These are phyloP conservation scores for Hymenopus coronatus DNA, from an alignment of 2,888 invertebrate species.

Conservation along the genomic window DNA sequence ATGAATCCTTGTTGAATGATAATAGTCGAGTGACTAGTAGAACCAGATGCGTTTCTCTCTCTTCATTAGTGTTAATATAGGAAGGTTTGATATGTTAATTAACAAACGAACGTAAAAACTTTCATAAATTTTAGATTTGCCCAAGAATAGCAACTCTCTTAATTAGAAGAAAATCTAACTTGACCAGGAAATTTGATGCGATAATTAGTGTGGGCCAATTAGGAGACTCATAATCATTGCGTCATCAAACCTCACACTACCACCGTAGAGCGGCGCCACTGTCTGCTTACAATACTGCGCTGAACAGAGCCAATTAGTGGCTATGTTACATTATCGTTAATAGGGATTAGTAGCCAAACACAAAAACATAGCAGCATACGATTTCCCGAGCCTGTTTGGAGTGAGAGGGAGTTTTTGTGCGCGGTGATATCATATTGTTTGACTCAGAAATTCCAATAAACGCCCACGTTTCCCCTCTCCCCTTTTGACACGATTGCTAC, in stretches of 20 bases:
- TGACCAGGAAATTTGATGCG: not conserved
- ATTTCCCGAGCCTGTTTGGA: no score
- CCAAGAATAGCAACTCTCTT: not conserved
- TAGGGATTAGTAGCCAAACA: not conserved
- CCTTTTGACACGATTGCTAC: not conserved
- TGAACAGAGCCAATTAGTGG: not conserved
- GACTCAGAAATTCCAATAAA: not conserved
- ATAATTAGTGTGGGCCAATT: not conserved
- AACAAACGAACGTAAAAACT: not conserved
- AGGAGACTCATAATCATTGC: not conserved
- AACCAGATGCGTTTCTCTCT: no score
- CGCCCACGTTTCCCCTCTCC: not conserved
- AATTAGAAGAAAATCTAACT: not conserved
- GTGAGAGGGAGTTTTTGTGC: not conserved
- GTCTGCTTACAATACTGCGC: not conserved
- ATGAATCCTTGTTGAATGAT: no score
- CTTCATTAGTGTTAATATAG: no score
- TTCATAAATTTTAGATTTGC: not conserved
- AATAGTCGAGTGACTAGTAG: no score
- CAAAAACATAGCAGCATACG: not conserved
- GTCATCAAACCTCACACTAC: not conserved
- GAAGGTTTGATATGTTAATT: no score
- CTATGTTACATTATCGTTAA: not conserved
- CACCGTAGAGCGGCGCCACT: not conserved
- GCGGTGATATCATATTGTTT: not conserved